phyloP scores from a whole-genome alignment of 2,888 invertebrate species.

The Zhuqinia jingwanae region DNA sequence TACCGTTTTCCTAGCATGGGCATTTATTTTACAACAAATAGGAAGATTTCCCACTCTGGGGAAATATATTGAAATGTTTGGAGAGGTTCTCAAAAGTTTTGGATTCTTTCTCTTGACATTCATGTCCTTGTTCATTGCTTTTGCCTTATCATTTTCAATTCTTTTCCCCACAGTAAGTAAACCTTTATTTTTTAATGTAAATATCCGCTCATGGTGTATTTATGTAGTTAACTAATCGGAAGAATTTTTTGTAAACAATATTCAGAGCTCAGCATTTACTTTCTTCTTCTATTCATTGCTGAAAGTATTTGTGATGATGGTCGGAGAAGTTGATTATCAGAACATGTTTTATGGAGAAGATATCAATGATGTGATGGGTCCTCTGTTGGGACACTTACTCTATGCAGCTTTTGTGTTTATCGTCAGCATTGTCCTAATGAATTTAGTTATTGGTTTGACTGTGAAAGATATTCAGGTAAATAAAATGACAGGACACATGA shows the following conservation, averaged over 20 bases:
- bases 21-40: constrained; percentile 67
- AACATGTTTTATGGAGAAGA: constrained; percentile 69
- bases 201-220: too few relatives aligned
- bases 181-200: not conserved
- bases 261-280: constrained; percentile 65
- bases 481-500: not conserved
- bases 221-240: not conserved
- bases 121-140: constrained; percentile 65
- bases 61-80: constrained; percentile 72
- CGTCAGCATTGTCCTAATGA: constrained; percentile 70
- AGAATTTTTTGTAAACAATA: too few relatives aligned
- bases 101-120: constrained; percentile 71
- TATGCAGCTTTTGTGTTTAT: constrained; percentile 65
- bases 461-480: constrained; percentile 71
- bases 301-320: constrained; percentile 73
- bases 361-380: constrained; percentile 44
- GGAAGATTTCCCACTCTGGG: constrained; percentile 65
- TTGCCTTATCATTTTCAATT: constrained; percentile 65
- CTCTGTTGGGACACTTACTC: constrained; percentile 65
- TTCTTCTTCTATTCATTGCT: constrained; percentile 62
- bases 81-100: constrained; percentile 69
- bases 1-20: constrained; percentile 71
- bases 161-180: constrained; percentile 69
- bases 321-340: constrained; percentile 72
- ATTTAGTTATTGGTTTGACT: constrained; percentile 71